Evolutionary conservation across 1,140 invertebrate genomes (phyloP).

Genomic region (Agrypnia vestita): DNA sequence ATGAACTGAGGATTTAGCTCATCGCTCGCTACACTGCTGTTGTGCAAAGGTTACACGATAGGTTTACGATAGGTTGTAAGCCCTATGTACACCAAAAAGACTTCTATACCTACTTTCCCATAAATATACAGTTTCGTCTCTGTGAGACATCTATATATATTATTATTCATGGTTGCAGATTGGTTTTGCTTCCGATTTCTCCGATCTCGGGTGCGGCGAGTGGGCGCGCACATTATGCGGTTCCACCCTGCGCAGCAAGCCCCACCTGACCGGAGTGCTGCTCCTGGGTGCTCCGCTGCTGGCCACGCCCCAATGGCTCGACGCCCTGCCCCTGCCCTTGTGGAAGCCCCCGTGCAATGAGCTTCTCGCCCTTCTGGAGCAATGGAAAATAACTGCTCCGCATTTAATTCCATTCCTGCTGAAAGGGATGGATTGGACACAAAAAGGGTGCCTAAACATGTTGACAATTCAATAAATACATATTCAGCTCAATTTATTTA

Average conservation of each 20-base stretch:
- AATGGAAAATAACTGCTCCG: constrained; percentile 38
- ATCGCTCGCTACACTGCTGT: too few relatives aligned
- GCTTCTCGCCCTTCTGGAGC: constrained; percentile 42
- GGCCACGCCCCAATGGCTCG: constrained; percentile 39
- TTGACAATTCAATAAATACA: too few relatives aligned
- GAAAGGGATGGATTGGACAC: constrained; percentile 52
- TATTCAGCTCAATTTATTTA: too few relatives aligned
- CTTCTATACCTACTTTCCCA: too few relatives aligned
- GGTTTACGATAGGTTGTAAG: too few relatives aligned
- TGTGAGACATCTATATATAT: too few relatives aligned
- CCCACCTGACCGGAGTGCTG: constrained; percentile 29
- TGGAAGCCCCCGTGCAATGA: constrained; percentile 49
- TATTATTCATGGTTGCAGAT: constrained; percentile 45
- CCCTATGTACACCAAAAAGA: too few relatives aligned
- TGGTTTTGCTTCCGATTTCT: constrained; percentile 56
- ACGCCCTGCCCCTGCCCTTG: constrained; percentile 39
- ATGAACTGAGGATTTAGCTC: too few relatives aligned
- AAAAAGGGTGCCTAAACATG: constrained; percentile 52
- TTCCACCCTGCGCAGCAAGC: constrained; percentile 16
- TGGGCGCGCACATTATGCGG: constrained; percentile 57
- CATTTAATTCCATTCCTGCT: constrained; percentile 46
- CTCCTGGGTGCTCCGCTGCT: constrained; percentile 15
- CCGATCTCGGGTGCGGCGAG: constrained; percentile 55
- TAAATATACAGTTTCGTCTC: too few relatives aligned
- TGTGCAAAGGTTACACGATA: too few relatives aligned